Evolutionary conservation across 1,140 invertebrate species (phyloP).

Genomic region (Euglossa dilemma): DNA sequence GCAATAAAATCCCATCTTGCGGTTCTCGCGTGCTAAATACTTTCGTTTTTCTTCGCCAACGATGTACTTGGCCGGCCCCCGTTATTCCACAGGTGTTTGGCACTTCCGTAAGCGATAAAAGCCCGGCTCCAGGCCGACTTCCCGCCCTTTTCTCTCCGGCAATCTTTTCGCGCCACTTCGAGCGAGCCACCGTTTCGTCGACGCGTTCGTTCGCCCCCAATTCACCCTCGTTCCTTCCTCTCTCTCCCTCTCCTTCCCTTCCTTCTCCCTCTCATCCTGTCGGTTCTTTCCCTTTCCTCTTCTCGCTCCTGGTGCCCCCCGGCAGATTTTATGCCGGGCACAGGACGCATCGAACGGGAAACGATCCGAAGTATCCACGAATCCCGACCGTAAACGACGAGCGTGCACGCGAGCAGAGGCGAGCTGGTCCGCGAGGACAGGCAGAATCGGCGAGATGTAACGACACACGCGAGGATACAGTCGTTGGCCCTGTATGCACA

Average conservation of each 20-base stretch:
- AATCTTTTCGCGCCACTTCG: conserved; percentile 75
- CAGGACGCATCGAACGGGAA: conserved; percentile 12
- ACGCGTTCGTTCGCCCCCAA: conserved; percentile 16
- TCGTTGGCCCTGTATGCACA: not conserved
- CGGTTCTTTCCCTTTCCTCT: not conserved
- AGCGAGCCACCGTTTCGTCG: conserved; percentile 34
- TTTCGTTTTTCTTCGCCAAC: conserved; percentile 80
- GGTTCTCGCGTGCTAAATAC: conserved; percentile 70
- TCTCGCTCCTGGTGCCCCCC: no score
- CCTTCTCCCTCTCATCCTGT: not conserved
- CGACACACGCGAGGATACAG: conserved; percentile 4
- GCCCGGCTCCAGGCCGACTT: conserved; percentile 76
- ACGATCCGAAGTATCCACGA: conserved; percentile 50
- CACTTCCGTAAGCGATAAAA: conserved; percentile 82
- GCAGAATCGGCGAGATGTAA: conserved; percentile 35
- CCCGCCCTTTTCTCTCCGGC: conserved; percentile 69
- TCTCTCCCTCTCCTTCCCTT: not conserved
- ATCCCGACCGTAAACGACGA: conserved; percentile 13
- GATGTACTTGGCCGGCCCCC: conserved; percentile 79
- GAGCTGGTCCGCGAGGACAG: not conserved
- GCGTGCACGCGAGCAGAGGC: not conserved
- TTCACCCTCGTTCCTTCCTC: conserved; percentile 27
- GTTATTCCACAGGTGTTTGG: conserved; percentile 83
- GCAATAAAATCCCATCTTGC: conserved; percentile 70
- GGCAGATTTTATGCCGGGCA: not conserved